Evolutionary conservation across 37 sponge, comb jelly and placozoan genomes (phyloP), one percentile per base, ranked within the genome.

Genomic region (Chondrosia reniformis): DNA sequence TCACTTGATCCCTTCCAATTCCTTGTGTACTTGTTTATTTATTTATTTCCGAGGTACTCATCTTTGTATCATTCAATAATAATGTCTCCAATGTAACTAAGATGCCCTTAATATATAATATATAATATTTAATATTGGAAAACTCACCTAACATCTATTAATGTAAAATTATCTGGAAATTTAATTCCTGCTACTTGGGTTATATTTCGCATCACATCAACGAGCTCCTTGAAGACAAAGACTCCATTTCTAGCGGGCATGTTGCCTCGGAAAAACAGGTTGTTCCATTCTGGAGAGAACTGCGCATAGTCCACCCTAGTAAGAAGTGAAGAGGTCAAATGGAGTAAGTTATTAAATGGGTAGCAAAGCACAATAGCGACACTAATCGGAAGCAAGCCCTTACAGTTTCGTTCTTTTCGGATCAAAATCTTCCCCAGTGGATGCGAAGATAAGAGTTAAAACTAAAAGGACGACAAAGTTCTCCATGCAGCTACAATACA

Each of bases 261-360:
- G 83, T 94, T 94, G 39, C 95, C 95, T 39, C 95, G 76, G 86
- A 94, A 94, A 33, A 94, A 75, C 42, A 87, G 90, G 88, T 90
- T 94, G 64, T 24, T 83, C 65, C 63, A 54, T 22, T 39, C 38
- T 76, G 46, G 62, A 41, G 86, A 80, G 38, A 66, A 42, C 52
- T 52, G 31, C 27, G 63, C 83, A 66, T 73, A 42, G 54, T 89
- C 90, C 1, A 89, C 84, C n/a, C 90, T 89, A 56, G 25, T 46
- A 43, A 30, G 3, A 28, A 66, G 75, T 12, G 63, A 46, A 38
- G 5, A 4, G 59, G 24, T 58, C 37, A 57, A n/a, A n/a, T n/a
- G n/a, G n/a, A n/a, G n/a, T 19, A 12, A 49, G 12, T 56, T 56
- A 56, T 24, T 4, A 56, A 2, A 3, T 24, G n/a, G 58, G 27